phyloP scores from a whole-genome alignment of 2,888 invertebrate species.

The Mesodorylaimus sp. region DNA sequence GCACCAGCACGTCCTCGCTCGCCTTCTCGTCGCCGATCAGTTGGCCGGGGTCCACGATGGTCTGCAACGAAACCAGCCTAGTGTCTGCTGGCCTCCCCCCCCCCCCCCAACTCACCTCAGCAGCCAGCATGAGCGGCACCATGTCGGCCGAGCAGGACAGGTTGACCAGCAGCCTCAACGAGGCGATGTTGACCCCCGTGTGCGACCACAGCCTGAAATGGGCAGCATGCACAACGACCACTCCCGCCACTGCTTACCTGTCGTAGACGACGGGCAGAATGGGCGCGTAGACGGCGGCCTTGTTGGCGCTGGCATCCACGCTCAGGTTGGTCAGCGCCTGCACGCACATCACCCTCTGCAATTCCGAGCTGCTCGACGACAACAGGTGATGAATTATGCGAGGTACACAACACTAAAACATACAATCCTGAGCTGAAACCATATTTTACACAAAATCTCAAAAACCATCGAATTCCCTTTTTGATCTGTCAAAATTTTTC shows the following conservation, averaged over 20 bases:
- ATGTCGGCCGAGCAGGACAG: slow-evolving; percentile 40
- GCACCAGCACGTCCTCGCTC: background rate
- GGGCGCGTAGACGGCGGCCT: background rate
- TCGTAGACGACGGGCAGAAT: background rate
- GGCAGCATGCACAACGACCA: no score
- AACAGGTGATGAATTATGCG: slow-evolving; percentile 34
- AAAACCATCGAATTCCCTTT: no score
- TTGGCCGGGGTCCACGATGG: background rate
- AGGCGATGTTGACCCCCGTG: slow-evolving; percentile 10
- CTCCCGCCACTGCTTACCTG: background rate
- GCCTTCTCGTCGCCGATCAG: background rate
- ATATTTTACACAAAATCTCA: no score
- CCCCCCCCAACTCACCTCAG: slow-evolving; percentile 33
- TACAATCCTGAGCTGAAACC: no score
- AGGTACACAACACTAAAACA: slow-evolving; percentile 36
- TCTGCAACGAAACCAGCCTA: background rate
- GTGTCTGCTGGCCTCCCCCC: background rate
- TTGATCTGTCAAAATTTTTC: no score
- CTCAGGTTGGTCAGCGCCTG: slow-evolving; percentile 41
- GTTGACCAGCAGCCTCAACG: slow-evolving; percentile 40
- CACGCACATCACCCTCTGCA: slow-evolving; percentile 36
- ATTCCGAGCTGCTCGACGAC: slow-evolving; percentile 31
- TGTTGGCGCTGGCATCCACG: slow-evolving; percentile 18
- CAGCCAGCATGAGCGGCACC: slow-evolving; percentile 41
- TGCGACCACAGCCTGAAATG: slow-evolving; percentile 2